These are phyloP conservation scores for Babylonia areolata DNA, from an alignment of 1,140 invertebrate species.

Conservation along the genomic window DNA sequence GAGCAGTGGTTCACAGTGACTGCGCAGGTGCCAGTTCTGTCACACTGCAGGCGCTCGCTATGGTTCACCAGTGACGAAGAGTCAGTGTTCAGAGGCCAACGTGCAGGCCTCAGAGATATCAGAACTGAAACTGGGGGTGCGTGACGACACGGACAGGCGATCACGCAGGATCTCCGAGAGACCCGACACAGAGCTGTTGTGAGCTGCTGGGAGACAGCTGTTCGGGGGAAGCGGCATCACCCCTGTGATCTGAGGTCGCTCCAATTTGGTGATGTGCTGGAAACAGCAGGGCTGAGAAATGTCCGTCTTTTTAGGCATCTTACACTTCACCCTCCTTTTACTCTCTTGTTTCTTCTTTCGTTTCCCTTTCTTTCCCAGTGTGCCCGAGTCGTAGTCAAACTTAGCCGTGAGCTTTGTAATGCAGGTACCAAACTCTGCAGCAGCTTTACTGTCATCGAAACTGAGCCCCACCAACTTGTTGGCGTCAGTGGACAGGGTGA, in stretches of 20 bases:
- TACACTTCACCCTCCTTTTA: constrained; percentile 66
- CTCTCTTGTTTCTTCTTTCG: constrained; percentile 71
- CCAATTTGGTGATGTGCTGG: constrained; percentile 89
- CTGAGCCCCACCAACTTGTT: constrained; percentile 82
- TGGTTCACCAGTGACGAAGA: not conserved
- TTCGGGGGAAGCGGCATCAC: constrained; percentile 31
- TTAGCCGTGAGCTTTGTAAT: constrained; percentile 85
- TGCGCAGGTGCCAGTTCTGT: not conserved
- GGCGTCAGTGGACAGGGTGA: constrained; percentile 84
- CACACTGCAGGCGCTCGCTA: not conserved
- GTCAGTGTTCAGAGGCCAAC: constrained; percentile 37
- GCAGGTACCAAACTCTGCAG: constrained; percentile 82
- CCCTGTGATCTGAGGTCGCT: constrained; percentile 75
- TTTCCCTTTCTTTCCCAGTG: constrained; percentile 78
- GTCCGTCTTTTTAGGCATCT: constrained; percentile 85
- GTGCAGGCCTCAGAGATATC: constrained; percentile 42
- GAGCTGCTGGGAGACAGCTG: constrained; percentile 7
- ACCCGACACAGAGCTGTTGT: not conserved
- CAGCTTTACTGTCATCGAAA: constrained; percentile 86
- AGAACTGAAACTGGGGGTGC: constrained; percentile 46
- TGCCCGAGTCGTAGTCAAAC: constrained; percentile 87
- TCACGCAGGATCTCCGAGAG: constrained; percentile 4
- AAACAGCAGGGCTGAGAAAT: constrained; percentile 92
- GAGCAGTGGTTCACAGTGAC: not conserved
- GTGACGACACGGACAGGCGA: not conserved